Percentiles rank a stretch among this genome's conserved stretches.
These are phyloP conservation scores for Tetraodon nigroviridis DNA, from an alignment of 2,113 vertebrate species.

Conservation along the genomic window DNA sequence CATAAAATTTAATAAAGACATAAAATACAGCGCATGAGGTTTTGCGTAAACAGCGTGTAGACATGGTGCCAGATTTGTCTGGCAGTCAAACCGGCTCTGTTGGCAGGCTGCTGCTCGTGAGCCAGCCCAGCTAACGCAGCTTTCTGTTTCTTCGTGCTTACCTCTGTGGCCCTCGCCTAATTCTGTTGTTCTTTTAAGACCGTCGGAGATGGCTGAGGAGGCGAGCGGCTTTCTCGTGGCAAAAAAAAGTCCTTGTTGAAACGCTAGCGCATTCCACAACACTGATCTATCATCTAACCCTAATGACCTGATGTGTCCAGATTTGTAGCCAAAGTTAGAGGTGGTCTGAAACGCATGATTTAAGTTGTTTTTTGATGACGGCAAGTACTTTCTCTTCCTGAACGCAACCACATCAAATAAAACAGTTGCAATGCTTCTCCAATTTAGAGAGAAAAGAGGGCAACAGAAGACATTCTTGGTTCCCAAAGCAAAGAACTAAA, in stretches of 20 bases:
- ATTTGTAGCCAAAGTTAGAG: neutral
- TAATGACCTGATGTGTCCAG: neutral
- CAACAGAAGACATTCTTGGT: too few relatives aligned
- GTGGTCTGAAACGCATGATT: slow-evolving; percentile 1
- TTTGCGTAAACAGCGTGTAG: neutral
- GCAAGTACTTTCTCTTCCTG: slow-evolving; percentile 8
- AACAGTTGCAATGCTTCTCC: too few relatives aligned
- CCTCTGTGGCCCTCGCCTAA: slow-evolving; percentile 22
- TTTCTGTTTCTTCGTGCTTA: slow-evolving; percentile 37
- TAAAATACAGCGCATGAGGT: neutral
- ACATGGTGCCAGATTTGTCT: slow-evolving; percentile 12
- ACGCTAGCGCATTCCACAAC: slow-evolving; percentile 4
- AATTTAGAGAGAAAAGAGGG: too few relatives aligned
- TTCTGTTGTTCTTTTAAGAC: slow-evolving; percentile 31
- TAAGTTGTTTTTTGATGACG: slow-evolving; percentile 4
- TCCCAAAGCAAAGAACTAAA: neutral
- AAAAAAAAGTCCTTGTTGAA: slow-evolving; percentile 42
- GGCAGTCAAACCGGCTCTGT: slow-evolving; percentile 16
- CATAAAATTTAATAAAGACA: neutral
- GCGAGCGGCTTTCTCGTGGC: slow-evolving; percentile 1
- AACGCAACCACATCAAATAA: neutral
- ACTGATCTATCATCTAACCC: slow-evolving; percentile 3
- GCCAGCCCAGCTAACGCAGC: slow-evolving; percentile 25
- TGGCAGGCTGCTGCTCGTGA: slow-evolving; percentile 11
- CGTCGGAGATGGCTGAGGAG: slow-evolving; percentile 2